These are phyloP conservation scores for Chirona hameri DNA, from an alignment of 2,888 invertebrate species.

Conservation along the genomic window DNA sequence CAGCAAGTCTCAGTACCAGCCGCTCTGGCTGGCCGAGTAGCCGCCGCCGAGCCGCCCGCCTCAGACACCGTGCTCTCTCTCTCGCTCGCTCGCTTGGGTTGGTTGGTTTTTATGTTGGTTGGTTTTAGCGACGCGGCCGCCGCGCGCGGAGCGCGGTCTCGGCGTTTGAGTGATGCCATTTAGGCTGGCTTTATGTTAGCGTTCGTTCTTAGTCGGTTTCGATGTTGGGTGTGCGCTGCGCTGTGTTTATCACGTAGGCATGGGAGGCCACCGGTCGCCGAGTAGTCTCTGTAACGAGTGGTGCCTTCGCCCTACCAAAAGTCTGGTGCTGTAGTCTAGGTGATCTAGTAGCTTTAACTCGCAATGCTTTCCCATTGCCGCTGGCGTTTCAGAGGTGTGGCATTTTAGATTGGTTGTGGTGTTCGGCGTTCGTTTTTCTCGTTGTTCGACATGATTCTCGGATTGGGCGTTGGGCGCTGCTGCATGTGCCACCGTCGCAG, in stretches of 20 bases:
- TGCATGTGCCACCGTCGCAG: neutral
- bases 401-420: constrained; percentile 28
- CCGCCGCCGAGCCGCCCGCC: constrained; percentile 11
- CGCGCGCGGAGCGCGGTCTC: neutral
- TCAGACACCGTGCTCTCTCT: neutral
- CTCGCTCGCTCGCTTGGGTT: neutral
- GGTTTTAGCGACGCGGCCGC: neutral
- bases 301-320: constrained; percentile 22
- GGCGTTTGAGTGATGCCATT: constrained; percentile 3
- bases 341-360: constrained; percentile 27
- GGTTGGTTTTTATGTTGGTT: constrained; percentile 25
- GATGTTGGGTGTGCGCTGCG: constrained; percentile 8
- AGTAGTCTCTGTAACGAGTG: neutral
- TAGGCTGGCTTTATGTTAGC: constrained; percentile 10
- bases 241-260: neutral
- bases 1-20: constrained; percentile 62
- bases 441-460: constrained; percentile 1
- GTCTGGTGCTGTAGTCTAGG: constrained; percentile 1
- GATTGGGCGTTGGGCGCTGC: neutral
- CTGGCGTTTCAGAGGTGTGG: neutral
- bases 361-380: constrained; percentile 27
- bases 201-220: constrained; percentile 13
- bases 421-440: constrained; percentile 12
- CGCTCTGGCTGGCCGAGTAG: constrained; percentile 73
- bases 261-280: neutral